Base-by-base conservation (phyloP, 2,113 vertebrate species). In the Pampusana beccarii region DNA sequence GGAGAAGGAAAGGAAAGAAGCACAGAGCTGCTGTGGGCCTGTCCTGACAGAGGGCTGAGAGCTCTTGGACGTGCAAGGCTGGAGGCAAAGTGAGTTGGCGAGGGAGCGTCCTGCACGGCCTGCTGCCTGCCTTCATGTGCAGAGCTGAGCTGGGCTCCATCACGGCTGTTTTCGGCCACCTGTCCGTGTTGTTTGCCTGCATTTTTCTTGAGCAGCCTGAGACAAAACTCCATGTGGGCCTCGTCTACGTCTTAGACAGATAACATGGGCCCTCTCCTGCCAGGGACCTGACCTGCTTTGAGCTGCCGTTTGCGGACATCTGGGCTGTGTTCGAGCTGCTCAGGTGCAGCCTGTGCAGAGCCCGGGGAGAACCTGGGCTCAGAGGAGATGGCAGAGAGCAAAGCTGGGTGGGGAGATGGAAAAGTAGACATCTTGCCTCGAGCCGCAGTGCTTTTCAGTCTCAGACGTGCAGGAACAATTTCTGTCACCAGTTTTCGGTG, bases 171-270 rank as follows among this genome's bases (percentile, higher is more conserved):
- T 36, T 44, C 61, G 62, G 33, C 33, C 3, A 0, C 53, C 53
- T 72, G 72, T 13, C 66, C 0, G 0, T 56, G 42, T 38, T 72
- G 0, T 50, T 69, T 42, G 34, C 17, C 50, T 53, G 51, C 6
- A 6, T 48, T 48, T 73, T 18, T 11, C 9, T 12, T 40, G 34
- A 16, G 29, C 40, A 29, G 26, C 9, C 34, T 38, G 36, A 58
- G 56, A 58, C 13, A 18, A 87, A 78, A 56, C 33, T 6, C 6
- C 10, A 6, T 17, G 29, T 5, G 24, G 24, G 23, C 36, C 44
- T 64, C 3, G 0, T 24, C 44, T 62, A 1, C 1, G 0, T 24
- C 29, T 33, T 6, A 12, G 20, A 11, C 0, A 6, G 33, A 6
- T n/a, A 16, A 31, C 62, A 24, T 15, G 40, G 12, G 29, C 24